phyloP scores from a whole-genome alignment of 2,797 vertebrate genomes.

The Notamacropus eugenii region DNA sequence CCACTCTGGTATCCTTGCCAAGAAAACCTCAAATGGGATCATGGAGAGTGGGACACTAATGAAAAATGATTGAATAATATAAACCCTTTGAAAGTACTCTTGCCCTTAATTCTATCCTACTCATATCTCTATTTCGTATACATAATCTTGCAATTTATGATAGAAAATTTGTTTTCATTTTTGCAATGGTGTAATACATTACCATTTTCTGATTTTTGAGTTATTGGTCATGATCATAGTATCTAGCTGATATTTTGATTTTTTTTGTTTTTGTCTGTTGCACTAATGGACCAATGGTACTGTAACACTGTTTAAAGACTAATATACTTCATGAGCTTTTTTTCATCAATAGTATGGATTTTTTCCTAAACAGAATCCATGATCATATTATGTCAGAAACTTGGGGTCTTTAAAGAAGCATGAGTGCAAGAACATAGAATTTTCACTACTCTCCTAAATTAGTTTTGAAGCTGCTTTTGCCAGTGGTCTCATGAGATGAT shows the following conservation, averaged over 20 bases:
- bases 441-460: background rate
- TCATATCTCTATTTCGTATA: background rate
- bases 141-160: background rate
- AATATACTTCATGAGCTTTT: background rate
- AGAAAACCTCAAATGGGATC: background rate
- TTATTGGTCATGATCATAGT: background rate
- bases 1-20: background rate
- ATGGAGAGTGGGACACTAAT: background rate
- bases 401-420: background rate
- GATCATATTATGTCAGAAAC: background rate
- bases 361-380: background rate
- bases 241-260: background rate
- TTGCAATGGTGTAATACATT: background rate
- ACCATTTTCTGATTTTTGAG: background rate
- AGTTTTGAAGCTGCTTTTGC: background rate
- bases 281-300: background rate
- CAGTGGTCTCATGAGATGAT: background rate
- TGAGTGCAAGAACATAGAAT: background rate
- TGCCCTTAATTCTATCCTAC: background rate
- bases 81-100: background rate
- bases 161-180: background rate
- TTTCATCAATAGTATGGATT: background rate
- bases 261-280: background rate
- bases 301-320: background rate
- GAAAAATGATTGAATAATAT: background rate